phyloP scores from a whole-genome alignment of 2,113 vertebrate genomes.

The Calyptomena viridis region DNA sequence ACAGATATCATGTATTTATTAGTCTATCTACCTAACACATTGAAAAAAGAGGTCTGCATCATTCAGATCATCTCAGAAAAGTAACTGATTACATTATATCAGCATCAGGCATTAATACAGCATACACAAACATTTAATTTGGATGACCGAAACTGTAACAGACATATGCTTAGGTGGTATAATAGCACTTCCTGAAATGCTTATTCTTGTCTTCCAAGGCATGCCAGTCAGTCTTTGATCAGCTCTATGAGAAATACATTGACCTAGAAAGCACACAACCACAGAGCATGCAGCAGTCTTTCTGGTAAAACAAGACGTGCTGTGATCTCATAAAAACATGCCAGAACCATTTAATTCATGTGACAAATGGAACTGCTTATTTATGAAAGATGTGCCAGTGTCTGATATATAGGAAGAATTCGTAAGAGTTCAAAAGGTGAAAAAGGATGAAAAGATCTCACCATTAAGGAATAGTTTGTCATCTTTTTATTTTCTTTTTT shows the following conservation, averaged over 20 bases:
- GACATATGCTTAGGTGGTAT: background rate
- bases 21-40: background rate
- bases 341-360: background rate
- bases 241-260: background rate
- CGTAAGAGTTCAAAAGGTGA: background rate
- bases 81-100: background rate
- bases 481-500: background rate
- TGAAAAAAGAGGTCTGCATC: background rate
- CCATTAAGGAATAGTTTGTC: background rate
- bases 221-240: background rate
- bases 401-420: background rate
- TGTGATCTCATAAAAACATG: slow-evolving; percentile 9
- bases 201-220: slow-evolving; percentile 6
- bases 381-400: background rate
- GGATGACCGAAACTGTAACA: background rate
- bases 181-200: background rate
- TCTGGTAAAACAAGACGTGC: background rate
- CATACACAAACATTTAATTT: background rate
- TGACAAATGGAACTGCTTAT: background rate
- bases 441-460: background rate
- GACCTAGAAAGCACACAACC: background rate
- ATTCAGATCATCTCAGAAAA: background rate
- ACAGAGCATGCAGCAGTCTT: background rate
- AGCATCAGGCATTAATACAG: background rate
- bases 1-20: background rate